Evolutionary conservation across 1,140 invertebrate genomes (phyloP).

Genomic region (Varroa destructor): DNA sequence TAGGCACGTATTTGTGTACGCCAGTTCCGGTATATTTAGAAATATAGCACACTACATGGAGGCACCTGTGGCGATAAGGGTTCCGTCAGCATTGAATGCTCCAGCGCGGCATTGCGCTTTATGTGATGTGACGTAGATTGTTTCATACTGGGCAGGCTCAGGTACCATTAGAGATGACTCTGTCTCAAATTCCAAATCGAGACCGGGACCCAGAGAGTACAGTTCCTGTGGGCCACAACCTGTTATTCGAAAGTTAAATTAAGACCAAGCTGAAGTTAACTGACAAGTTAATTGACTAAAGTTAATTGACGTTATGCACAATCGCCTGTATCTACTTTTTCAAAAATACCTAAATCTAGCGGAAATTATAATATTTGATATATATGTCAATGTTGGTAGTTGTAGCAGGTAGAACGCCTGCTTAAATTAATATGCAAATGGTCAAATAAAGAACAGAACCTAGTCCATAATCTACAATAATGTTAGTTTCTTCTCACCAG

Average conservation of each 20-base stretch:
- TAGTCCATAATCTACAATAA: no score
- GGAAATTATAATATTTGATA: not conserved
- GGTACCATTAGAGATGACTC: slow-evolving; percentile 62
- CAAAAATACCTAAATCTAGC: slow-evolving; percentile 28
- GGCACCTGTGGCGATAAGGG: slow-evolving; percentile 12
- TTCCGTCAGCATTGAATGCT: slow-evolving; percentile 77
- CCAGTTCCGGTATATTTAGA: slow-evolving; percentile 47
- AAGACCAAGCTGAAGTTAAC: slow-evolving; percentile 21
- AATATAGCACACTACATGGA: slow-evolving; percentile 28
- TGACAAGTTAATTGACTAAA: slow-evolving; percentile 11
- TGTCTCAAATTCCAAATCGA: slow-evolving; percentile 81
- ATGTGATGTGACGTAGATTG: slow-evolving; percentile 95
- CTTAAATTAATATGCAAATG: no score
- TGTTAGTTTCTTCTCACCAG: not conserved
- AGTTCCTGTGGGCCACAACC: slow-evolving; percentile 29
- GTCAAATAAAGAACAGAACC: no score
- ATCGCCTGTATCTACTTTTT: slow-evolving; percentile 30
- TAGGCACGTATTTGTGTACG: no score
- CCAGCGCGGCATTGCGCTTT: slow-evolving; percentile 89
- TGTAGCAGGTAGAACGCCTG: no score
- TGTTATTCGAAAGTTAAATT: slow-evolving; percentile 6
- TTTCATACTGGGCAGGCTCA: slow-evolving; percentile 89
- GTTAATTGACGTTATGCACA: slow-evolving; percentile 32
- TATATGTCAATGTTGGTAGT: no score
- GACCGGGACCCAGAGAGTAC: slow-evolving; percentile 51